Evolutionary conservation across 2,113 vertebrate genomes (phyloP).

Genomic region (Spermophilus dauricus): DNA sequence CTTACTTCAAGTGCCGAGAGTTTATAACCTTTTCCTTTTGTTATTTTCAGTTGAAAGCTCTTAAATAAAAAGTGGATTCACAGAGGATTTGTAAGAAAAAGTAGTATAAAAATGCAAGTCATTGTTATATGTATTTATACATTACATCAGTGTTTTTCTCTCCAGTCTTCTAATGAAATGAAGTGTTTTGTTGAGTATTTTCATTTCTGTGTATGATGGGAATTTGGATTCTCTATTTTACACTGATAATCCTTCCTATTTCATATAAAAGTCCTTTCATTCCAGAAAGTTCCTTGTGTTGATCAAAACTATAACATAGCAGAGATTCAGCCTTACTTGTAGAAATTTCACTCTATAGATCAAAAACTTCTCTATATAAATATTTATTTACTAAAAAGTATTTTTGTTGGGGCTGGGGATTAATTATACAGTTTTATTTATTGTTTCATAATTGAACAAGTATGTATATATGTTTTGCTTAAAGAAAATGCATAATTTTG

Average conservation of each 20-base stretch:
- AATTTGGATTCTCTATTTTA: background rate
- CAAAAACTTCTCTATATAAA: background rate
- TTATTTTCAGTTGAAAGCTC: background rate
- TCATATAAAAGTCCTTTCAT: background rate
- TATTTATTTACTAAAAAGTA: background rate
- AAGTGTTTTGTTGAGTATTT: background rate
- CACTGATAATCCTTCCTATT: background rate
- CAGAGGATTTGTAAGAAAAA: background rate
- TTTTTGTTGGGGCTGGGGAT: background rate
- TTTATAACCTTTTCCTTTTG: background rate
- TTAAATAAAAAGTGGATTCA: background rate
- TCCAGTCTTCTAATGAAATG: background rate
- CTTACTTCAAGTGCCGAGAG: background rate
- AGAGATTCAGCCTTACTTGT: background rate
- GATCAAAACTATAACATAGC: background rate
- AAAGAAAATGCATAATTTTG: background rate
- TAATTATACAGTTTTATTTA: background rate
- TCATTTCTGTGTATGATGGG: background rate
- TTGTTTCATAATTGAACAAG: background rate
- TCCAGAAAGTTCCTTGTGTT: background rate
- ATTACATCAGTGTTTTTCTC: background rate
- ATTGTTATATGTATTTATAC: background rate
- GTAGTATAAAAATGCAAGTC: background rate
- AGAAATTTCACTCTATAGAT: background rate
- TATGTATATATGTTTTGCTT: background rate